These are phyloP conservation scores for Lasioglossum malachurum DNA, from an alignment of 2,888 invertebrate genomes.

Conservation along the genomic window DNA sequence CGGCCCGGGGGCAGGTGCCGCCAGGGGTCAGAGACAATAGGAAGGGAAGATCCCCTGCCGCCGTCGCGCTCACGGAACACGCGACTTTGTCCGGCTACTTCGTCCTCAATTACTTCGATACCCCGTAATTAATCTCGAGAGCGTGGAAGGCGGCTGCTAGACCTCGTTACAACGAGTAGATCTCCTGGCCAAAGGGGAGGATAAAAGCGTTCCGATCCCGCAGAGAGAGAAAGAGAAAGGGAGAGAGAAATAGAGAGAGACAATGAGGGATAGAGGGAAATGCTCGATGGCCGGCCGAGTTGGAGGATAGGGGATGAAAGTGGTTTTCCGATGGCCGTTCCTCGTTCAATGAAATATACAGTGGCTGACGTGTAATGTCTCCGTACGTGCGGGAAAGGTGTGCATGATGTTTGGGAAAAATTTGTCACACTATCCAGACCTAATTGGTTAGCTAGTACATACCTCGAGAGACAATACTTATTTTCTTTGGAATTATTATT, in stretches of 20 bases:
- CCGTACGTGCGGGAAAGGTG: neutral
- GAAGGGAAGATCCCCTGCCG: constrained; percentile 19
- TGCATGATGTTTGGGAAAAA: neutral
- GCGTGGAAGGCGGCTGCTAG: constrained; percentile 41
- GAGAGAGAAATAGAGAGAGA: neutral
- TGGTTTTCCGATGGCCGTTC: neutral
- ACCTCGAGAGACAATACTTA: neutral
- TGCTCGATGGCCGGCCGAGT: neutral
- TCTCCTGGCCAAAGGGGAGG: neutral
- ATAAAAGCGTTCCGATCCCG: constrained; percentile 12
- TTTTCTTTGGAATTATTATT: neutral
- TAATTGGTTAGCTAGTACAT: neutral
- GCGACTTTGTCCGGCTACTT: constrained; percentile 64
- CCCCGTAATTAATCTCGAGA: constrained; percentile 70
- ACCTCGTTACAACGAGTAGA: constrained; percentile 41
- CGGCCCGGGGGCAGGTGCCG: constrained; percentile 52
- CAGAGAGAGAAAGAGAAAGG: neutral
- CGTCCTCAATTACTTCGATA: constrained; percentile 72
- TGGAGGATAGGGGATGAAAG: constrained; percentile 1
- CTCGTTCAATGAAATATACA: neutral
- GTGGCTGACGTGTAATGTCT: neutral
- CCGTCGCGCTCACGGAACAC: constrained; percentile 15
- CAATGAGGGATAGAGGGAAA: neutral
- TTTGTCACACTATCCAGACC: neutral
- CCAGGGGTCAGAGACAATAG: constrained; percentile 65